These are phyloP conservation scores for Rhagonycha lutea DNA, from an alignment of 2,888 invertebrate genomes.

Conservation along the genomic window DNA sequence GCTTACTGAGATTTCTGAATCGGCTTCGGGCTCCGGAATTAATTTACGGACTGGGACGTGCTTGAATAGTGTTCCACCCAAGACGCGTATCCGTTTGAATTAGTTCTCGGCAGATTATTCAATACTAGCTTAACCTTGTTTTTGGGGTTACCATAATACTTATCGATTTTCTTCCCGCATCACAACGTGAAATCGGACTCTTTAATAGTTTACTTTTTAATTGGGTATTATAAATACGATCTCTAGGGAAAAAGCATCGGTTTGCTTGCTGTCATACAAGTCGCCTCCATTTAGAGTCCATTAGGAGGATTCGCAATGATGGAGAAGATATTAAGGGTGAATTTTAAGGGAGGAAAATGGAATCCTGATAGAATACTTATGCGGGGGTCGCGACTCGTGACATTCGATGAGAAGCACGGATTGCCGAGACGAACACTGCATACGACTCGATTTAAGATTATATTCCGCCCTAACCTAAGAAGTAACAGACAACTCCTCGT, in stretches of 20 bases:
- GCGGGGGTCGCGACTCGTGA: constrained; percentile 44
- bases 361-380: constrained; percentile 45
- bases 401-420: constrained; percentile 47
- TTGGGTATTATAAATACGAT: constrained; percentile 45
- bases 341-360: constrained; percentile 38
- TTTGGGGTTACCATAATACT: constrained; percentile 2
- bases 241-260: constrained; percentile 35
- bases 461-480: constrained; percentile 32
- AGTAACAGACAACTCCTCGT: constrained; percentile 20
- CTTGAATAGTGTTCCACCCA: constrained; percentile 40
- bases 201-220: constrained; percentile 52
- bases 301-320: constrained; percentile 50
- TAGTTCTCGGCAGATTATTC: constrained; percentile 37
- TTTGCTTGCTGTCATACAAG: constrained; percentile 49
- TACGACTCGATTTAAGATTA: constrained; percentile 37
- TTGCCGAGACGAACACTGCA: constrained; percentile 44
- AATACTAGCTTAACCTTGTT: constrained; percentile 16
- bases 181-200: constrained; percentile 42
- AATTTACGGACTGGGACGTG: constrained; percentile 43
- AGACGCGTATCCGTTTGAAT: constrained; percentile 42
- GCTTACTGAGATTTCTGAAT: constrained; percentile 50
- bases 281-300: constrained; percentile 53
- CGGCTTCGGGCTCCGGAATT: constrained; percentile 43
- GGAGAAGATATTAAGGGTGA: constrained; percentile 46
- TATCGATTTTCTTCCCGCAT: background rate